Percentiles rank a stretch among this genome's conserved stretches.
phyloP scores from a whole-genome alignment of 2,888 invertebrate genomes.

The Smittia sp. region DNA sequence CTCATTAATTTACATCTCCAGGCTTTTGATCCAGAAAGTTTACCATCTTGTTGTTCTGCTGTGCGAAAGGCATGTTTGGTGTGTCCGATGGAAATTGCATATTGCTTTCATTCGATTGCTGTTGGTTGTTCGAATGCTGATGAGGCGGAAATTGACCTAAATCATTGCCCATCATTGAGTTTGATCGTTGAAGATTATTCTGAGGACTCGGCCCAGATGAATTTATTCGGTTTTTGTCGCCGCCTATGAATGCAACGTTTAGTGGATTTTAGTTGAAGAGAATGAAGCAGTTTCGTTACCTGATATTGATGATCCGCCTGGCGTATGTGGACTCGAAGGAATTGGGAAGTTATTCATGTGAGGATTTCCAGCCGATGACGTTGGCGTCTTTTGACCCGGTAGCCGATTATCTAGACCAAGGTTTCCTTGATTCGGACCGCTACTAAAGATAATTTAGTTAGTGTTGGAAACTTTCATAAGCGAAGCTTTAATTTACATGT shows the following conservation, averaged over 20 bases:
- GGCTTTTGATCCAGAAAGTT: slow-evolving; percentile 54
- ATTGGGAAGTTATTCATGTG: slow-evolving; percentile 51
- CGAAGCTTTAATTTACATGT: slow-evolving; percentile 58
- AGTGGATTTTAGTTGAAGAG: slow-evolving; percentile 44
- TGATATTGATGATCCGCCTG: slow-evolving; percentile 44
- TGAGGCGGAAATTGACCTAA: slow-evolving; percentile 47
- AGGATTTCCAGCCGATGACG: slow-evolving; percentile 30
- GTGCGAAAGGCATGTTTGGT: slow-evolving; percentile 42
- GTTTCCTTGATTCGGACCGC: slow-evolving; percentile 43
- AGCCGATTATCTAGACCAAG: slow-evolving; percentile 50
- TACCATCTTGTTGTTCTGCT: slow-evolving; percentile 43
- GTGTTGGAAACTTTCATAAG: neutral
- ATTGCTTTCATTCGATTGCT: slow-evolving; percentile 49
- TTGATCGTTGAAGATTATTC: slow-evolving; percentile 43
- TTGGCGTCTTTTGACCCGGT: slow-evolving; percentile 46
- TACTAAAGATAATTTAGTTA: slow-evolving; percentile 44
- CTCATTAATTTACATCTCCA: slow-evolving; percentile 48
- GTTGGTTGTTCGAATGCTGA: slow-evolving; percentile 42
- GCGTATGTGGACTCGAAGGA: slow-evolving; percentile 55
- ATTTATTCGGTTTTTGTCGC: slow-evolving; percentile 53
- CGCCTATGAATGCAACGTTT: too few relatives aligned
- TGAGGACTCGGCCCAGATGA: slow-evolving; percentile 53
- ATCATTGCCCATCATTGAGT: slow-evolving; percentile 44
- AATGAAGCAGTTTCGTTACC: slow-evolving; percentile 34
- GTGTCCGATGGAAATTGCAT: slow-evolving; percentile 52